A percentile compares a stretch with the other conserved stretches of the same genome.
Conservation (phyloP, 2,113 vertebrate species). For the Larimichthys crocea region DNA sequence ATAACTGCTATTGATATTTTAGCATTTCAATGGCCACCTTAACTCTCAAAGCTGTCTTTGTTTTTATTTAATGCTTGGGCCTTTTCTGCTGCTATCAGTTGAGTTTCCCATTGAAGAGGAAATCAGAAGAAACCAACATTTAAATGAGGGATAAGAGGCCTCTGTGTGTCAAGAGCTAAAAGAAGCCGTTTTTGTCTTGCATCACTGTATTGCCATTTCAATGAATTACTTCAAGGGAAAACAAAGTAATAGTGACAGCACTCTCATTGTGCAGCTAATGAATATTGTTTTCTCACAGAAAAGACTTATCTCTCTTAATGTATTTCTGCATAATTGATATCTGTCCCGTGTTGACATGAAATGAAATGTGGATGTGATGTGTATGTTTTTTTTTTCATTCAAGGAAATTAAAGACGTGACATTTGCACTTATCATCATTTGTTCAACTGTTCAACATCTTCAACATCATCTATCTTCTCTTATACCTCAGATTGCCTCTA, state of each 20-base stretch:
- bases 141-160: conserved; percentile 77
- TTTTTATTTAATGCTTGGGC: conserved; percentile 80
- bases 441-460: background rate
- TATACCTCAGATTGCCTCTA: background rate
- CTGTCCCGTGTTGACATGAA: background rate
- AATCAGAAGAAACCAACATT: conserved; percentile 83
- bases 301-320: conserved; percentile 1
- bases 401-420: background rate
- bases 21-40: conserved; percentile 86
- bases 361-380: background rate
- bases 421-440: background rate
- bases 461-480: too few relatives aligned
- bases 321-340: conserved; percentile 32
- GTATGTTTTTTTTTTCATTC: background rate
- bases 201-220: conserved; percentile 71
- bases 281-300: conserved; percentile 42
- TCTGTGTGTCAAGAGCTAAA: conserved; percentile 70
- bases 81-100: conserved; percentile 81
- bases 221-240: conserved; percentile 66
- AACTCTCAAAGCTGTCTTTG: conserved; percentile 87
- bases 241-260: conserved; percentile 54
- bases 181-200: conserved; percentile 69
- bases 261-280: conserved; percentile 44
- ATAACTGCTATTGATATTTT: conserved; percentile 85
- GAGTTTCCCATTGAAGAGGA: conserved; percentile 82